phyloP scores from a whole-genome alignment of 2,113 vertebrate species.

The Tachysurus vachellii region DNA sequence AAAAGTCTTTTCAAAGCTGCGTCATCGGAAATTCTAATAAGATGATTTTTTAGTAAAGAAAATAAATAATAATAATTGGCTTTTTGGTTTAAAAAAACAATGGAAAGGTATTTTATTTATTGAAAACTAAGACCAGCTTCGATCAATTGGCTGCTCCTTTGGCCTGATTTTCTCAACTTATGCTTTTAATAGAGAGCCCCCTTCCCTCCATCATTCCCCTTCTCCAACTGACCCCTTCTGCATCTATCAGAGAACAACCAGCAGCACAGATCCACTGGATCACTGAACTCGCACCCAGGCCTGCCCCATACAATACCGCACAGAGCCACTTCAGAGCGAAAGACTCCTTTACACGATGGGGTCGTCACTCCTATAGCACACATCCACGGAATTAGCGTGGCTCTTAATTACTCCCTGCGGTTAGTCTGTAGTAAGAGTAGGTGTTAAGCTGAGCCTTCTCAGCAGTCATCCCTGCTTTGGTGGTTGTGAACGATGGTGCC shows the following conservation, averaged over 20 bases:
- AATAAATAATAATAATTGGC: slow-evolving; percentile 38
- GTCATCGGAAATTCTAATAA: slow-evolving; percentile 82
- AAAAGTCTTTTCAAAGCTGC: slow-evolving; percentile 79
- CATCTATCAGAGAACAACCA: slow-evolving; percentile 93
- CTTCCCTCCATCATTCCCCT: slow-evolving; percentile 48
- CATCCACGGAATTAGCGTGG: slow-evolving; percentile 8
- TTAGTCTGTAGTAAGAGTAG: slow-evolving; percentile 25
- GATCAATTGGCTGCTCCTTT: slow-evolving; percentile 84
- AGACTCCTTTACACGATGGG: not conserved
- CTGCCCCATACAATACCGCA: slow-evolving; percentile 8
- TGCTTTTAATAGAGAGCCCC: slow-evolving; percentile 77
- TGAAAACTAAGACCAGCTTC: slow-evolving; percentile 63
- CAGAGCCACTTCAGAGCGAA: slow-evolving; percentile 7
- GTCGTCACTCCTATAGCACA: not conserved
- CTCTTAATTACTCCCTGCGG: slow-evolving; percentile 12
- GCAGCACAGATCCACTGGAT: slow-evolving; percentile 89
- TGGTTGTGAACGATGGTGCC: slow-evolving; percentile 80
- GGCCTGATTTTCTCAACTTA: slow-evolving; percentile 86
- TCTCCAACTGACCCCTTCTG: slow-evolving; percentile 69
- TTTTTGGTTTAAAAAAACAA: slow-evolving; percentile 23
- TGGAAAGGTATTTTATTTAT: slow-evolving; percentile 7
- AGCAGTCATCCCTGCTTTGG: slow-evolving; percentile 61
- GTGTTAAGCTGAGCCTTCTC: slow-evolving; percentile 53
- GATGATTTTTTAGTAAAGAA: not conserved
- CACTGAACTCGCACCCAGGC: slow-evolving; percentile 51